Conservation (phyloP, 1,140 invertebrate genomes). For the Cotesia chilonis region DNA sequence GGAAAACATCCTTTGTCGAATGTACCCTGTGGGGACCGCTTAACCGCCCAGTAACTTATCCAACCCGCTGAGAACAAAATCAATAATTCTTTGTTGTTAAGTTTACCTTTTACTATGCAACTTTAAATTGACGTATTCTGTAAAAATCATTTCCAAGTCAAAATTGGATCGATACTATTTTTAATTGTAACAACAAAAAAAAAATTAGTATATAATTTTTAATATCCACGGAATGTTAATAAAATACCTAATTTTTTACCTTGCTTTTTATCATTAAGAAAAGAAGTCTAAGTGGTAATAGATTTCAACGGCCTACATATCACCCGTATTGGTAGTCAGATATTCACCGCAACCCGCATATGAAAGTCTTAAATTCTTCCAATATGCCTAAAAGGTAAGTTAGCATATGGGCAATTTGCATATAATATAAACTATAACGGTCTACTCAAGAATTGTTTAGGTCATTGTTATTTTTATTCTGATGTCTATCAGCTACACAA, state of each 20-base stretch:
- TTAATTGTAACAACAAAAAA: no score
- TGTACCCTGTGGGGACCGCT: slow-evolving; percentile 61
- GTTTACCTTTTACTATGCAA: slow-evolving; percentile 61
- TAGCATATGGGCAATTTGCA: slow-evolving; percentile 65
- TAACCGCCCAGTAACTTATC: slow-evolving; percentile 62
- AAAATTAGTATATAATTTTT: no score
- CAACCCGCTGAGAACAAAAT: slow-evolving; percentile 60
- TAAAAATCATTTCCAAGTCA: slow-evolving; percentile 30
- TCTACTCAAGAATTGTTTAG: slow-evolving; percentile 41
- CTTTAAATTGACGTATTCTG: slow-evolving; percentile 56
- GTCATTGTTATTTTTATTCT: slow-evolving; percentile 32
- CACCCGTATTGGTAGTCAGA: slow-evolving; percentile 62
- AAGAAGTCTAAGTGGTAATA: slow-evolving; percentile 47
- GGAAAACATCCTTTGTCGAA: slow-evolving; percentile 66
- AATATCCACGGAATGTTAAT: no score
- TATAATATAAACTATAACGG: slow-evolving; percentile 47
- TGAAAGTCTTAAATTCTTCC: slow-evolving; percentile 42
- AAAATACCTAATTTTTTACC: neutral
- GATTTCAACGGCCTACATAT: slow-evolving; percentile 63
- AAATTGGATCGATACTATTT: neutral
- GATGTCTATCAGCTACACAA: no score
- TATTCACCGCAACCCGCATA: slow-evolving; percentile 61
- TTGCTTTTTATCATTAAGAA: slow-evolving; percentile 34
- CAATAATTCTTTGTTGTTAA: slow-evolving; percentile 65
- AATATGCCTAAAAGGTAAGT: slow-evolving; percentile 54